Evolutionary conservation across 2,113 vertebrate genomes (phyloP), one percentile per base, ranked within the genome.

Genomic region (Paramormyrops kingsleyae): DNA sequence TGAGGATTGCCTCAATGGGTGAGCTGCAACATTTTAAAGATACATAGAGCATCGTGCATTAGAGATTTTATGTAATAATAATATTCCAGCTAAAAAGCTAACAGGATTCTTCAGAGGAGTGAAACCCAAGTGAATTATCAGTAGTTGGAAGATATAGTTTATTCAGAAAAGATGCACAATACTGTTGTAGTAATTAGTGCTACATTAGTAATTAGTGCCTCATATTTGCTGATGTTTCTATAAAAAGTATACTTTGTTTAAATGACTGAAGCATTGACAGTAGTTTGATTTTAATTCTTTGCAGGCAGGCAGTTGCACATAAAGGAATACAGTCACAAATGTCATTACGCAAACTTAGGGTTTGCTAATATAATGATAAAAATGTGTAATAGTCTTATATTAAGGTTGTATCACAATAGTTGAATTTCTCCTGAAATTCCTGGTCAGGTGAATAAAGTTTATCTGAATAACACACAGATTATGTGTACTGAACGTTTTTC

Each of bases 1-100:
- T 0, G 94, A 95, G 91, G 90, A 92, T 39, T 99, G 98, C 92
- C 19, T 95, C 90, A 89, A 96, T 62, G 91, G 94, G 98, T 98
- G 91, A 89, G 96, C 92, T 10, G 31, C 77, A 85, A 5, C 39
- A 35, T 27, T 85, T 5, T 86, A n/a, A 56, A 83, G 19, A 42
- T 15, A 8, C 52, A 70, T 10, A 89, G 27, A 85, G 31, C 24
- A 1, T 80, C 49, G 39, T 17, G n/a, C 13, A 84, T n/a, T 49
- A 85, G 46, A 49, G n/a, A 86, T 31, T 50, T 47, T 46, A 21
- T 47, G 83, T 24, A n/a, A 44, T n/a, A 84, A 84, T 84, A 84
- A n/a, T 84, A 47, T 12, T 70, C 12, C n/a, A 70, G n/a, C 27
- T 31, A 27, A 66, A 66, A 27, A 70, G 10, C 3, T 70, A 70